Evolutionary conservation across 2,797 vertebrate genomes (phyloP), one percentile per base, ranked within the genome.

Genomic region (Tiaroga cobitis): DNA sequence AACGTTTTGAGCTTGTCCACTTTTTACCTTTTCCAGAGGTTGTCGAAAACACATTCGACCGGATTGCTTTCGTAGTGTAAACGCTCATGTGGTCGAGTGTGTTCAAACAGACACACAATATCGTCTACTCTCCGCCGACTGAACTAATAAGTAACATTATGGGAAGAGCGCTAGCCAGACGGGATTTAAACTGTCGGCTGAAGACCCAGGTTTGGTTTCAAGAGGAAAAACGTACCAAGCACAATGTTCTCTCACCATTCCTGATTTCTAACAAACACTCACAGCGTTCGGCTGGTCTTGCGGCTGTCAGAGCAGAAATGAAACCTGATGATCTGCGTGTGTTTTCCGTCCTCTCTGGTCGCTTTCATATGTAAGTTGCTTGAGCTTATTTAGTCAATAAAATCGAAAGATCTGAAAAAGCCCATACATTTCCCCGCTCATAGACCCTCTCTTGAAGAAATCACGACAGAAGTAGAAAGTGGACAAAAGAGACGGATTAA

Each of bases 401-500:
- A 24, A 9, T 13, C 0, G 0, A 26, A 61, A 61, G 3, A 61
- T 13, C 9, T 61, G 24, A 59, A 59, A 59, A 59, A 59, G 3
- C 0, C 9, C 9, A 10, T 2, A 26, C 24, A n/a, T n/a, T 26
- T 26, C 5, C 24, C 10, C 0, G 0, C 10, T 1, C 24, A 61
- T 1, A 59, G 56, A 59, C 56, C 9, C 9, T n/a, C 9, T 21
- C 24, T 3, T 11, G 56, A 59, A 24, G 56, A n/a, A 56, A 56
- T 59, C 24, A n/a, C 4, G 24, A 59, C 21, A 59, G 21, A 59
- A n/a, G 8, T 56, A 0, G 2, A 59, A 59, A 59, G 56, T 59
- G 10, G 24, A 61, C 10, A 61, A 61, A 61, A 61, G 56, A 61
- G 56, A 61, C 9, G 9, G 56, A 56, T 56, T 56, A 56, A 9